A percentile compares a stretch with the other conserved stretches of the same genome.
These are phyloP conservation scores for Conopomorpha cramerella DNA, from an alignment of 1,140 invertebrate genomes.

Conservation along the genomic window DNA sequence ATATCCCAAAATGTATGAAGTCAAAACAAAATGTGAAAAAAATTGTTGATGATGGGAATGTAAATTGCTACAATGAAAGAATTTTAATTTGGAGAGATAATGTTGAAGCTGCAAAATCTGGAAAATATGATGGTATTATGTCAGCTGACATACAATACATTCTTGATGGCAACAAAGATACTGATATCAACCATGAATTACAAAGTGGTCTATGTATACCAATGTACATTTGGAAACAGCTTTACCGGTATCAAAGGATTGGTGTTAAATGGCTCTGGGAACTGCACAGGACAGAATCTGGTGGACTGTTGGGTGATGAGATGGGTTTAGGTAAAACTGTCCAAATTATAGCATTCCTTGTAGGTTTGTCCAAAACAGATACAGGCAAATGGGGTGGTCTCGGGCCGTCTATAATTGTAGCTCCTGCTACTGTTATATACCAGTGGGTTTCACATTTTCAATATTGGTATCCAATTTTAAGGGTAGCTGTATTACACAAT, in stretches of 20 bases:
- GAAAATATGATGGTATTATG: slow-evolving; percentile 16
- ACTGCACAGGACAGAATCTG: slow-evolving; percentile 68
- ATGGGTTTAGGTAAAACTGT: slow-evolving; percentile 88
- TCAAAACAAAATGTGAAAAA: slow-evolving; percentile 36
- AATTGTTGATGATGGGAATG: slow-evolving; percentile 74
- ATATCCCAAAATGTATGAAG: slow-evolving; percentile 15
- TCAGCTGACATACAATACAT: slow-evolving; percentile 43
- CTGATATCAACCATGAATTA: slow-evolving; percentile 66
- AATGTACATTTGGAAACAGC: slow-evolving; percentile 77
- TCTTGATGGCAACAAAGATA: slow-evolving; percentile 40
- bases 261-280: slow-evolving; percentile 94
- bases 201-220: slow-evolving; percentile 79
- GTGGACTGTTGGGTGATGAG: slow-evolving; percentile 82
- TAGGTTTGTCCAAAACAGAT: slow-evolving; percentile 42
- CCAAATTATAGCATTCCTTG: slow-evolving; percentile 74
- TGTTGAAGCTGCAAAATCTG: slow-evolving; percentile 25
- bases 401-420: slow-evolving; percentile 86
- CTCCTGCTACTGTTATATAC: slow-evolving; percentile 91
- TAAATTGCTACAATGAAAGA: slow-evolving; percentile 64
- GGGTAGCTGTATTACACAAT: slow-evolving; percentile 86
- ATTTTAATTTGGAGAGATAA: slow-evolving; percentile 63
- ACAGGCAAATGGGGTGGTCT: slow-evolving; percentile 64
- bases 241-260: slow-evolving; percentile 80
- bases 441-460: slow-evolving; percentile 97
- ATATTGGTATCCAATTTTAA: slow-evolving; percentile 86